phyloP scores from a whole-genome alignment of 2,113 vertebrate genomes.

The Callipepla californica region DNA sequence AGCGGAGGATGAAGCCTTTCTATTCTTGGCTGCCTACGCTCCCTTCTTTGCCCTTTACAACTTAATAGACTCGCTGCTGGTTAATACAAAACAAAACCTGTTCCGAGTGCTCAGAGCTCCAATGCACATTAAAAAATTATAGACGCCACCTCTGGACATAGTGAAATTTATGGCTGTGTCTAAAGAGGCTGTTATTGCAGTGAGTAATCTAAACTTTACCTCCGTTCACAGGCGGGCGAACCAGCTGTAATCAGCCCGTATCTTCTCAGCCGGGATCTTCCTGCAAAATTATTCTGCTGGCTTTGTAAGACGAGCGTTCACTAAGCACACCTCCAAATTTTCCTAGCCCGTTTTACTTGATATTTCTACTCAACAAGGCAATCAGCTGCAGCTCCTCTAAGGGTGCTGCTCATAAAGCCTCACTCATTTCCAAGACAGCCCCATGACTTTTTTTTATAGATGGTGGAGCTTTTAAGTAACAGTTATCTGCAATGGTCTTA shows the following conservation, averaged over 20 bases:
- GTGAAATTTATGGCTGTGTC: conserved; percentile 68
- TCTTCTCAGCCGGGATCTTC: conserved; percentile 43
- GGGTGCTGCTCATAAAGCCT: conserved; percentile 41
- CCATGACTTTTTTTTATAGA: conserved; percentile 50
- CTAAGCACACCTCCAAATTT: conserved; percentile 59
- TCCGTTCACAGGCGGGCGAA: conserved; percentile 59
- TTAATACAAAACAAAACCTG: conserved; percentile 76
- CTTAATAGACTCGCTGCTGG: conserved; percentile 76
- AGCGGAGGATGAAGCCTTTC: conserved; percentile 58
- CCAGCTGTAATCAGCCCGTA: conserved; percentile 49
- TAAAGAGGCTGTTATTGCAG: conserved; percentile 70
- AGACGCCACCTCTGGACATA: conserved; percentile 72
- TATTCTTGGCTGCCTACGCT: conserved; percentile 60
- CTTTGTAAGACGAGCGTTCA: conserved; percentile 44
- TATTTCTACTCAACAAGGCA: conserved; percentile 58
- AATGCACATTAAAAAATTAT: conserved; percentile 75
- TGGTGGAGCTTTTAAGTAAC: conserved; percentile 59
- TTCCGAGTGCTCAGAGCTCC: conserved; percentile 55
- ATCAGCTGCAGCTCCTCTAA: conserved; percentile 40
- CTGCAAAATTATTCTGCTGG: conserved; percentile 47
- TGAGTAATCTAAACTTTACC: conserved; percentile 70
- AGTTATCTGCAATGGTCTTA: conserved; percentile 51
- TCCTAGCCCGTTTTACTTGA: conserved; percentile 55
- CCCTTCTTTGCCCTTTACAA: conserved; percentile 64
- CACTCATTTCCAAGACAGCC: conserved; percentile 15